Evolutionary conservation across 2,888 invertebrate species (phyloP).

Genomic region (Melinaea marsaeus): DNA sequence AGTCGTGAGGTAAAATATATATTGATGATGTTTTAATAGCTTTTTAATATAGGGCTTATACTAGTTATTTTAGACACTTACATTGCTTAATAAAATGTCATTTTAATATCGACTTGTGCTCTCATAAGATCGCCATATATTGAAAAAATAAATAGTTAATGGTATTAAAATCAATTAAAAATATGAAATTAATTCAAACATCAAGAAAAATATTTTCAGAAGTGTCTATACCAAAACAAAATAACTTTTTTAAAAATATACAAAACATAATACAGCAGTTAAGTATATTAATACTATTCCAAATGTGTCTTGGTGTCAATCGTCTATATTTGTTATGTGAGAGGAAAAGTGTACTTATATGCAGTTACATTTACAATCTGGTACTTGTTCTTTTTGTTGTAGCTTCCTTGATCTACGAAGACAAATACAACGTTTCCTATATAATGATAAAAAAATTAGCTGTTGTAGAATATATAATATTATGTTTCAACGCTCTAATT

Average conservation of each 20-base stretch:
- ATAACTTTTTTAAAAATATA: slow-evolving; percentile 12
- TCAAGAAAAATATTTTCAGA: slow-evolving; percentile 1
- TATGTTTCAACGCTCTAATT: slow-evolving; percentile 12
- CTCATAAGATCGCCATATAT: too few species aligned
- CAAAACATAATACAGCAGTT: slow-evolving; percentile 10
- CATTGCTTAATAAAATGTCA: too few species aligned
- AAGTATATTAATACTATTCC: slow-evolving; percentile 23
- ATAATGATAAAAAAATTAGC: slow-evolving; percentile 12
- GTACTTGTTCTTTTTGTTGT: slow-evolving; percentile 8
- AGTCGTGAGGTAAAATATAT: too few species aligned
- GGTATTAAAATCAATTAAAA: background rate
- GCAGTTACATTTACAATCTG: slow-evolving; percentile 17
- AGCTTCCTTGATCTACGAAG: slow-evolving; percentile 1
- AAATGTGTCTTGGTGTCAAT: slow-evolving; percentile 28
- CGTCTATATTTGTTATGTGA: slow-evolving; percentile 19
- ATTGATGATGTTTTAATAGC: too few species aligned
- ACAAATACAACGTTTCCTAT: background rate
- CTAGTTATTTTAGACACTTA: too few species aligned
- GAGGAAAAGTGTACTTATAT: slow-evolving; percentile 10
- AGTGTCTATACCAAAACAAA: slow-evolving; percentile 6
- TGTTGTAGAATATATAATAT: slow-evolving; percentile 19
- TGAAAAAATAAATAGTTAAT: too few species aligned
- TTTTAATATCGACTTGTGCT: too few species aligned
- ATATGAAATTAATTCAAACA: background rate
- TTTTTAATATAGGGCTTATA: too few species aligned